A percentile compares a stretch with the other conserved stretches of the same genome.
Evolutionary conservation across 2,888 invertebrate species (phyloP).

Genomic region (Uropetala carovei): DNA sequence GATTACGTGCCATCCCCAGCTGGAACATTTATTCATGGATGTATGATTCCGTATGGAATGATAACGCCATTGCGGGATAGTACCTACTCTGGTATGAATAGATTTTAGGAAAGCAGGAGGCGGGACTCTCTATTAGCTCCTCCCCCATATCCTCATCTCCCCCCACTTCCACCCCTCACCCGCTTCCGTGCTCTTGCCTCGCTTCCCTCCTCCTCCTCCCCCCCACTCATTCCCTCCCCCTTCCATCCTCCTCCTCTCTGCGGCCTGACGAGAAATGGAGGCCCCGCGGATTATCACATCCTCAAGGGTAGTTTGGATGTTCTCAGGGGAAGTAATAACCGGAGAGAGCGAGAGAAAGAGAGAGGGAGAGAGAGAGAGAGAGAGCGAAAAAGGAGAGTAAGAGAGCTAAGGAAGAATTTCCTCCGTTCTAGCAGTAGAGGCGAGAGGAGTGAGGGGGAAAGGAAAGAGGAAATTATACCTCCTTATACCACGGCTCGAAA

Average conservation of each 20-base stretch:
- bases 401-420: not conserved
- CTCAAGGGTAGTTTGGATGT: not conserved
- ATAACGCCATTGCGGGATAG: not conserved
- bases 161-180: not conserved
- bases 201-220: too few relatives aligned
- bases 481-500: too few relatives aligned
- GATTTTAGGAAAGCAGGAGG: not conserved
- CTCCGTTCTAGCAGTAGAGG: too few relatives aligned
- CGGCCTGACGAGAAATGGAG: not conserved
- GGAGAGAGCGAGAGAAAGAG: conserved; percentile 4
- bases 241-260: not conserved
- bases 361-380: conserved; percentile 9
- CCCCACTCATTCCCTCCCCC: not conserved
- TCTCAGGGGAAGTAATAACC: not conserved
- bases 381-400: not conserved
- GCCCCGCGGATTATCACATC: not conserved
- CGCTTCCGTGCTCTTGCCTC: not conserved
- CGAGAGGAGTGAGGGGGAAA: too few relatives aligned
- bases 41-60: not conserved
- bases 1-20: too few relatives aligned
- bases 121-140: not conserved
- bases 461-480: too few relatives aligned
- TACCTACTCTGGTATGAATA: not conserved
- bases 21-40: not conserved
- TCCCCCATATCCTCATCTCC: not conserved